These are phyloP conservation scores for Drosophila aldrichi DNA, from an alignment of 2,888 invertebrate species.

Conservation along the genomic window DNA sequence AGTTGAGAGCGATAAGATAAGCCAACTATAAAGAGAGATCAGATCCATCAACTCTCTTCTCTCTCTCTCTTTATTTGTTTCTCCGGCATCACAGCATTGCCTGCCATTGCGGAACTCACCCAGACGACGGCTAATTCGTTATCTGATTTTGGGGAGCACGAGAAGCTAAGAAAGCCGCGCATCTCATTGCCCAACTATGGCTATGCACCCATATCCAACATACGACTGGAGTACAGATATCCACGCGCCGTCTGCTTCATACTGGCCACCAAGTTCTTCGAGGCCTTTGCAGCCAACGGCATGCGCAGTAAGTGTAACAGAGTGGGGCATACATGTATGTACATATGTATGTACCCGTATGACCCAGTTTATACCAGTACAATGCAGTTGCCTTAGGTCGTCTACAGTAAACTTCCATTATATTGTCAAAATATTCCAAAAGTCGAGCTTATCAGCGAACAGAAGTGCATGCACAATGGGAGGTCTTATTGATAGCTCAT, in stretches of 20 bases:
- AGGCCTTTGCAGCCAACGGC: constrained; percentile 85
- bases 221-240: constrained; percentile 75
- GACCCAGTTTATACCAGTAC: constrained; percentile 22
- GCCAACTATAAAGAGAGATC: background rate
- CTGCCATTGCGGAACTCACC: constrained; percentile 69
- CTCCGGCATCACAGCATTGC: constrained; percentile 64
- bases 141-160: constrained; percentile 33
- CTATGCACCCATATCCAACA: constrained; percentile 62
- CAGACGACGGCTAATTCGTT: constrained; percentile 34
- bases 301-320: constrained; percentile 83
- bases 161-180: constrained; percentile 45
- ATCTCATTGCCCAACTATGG: constrained; percentile 73
- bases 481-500: constrained; percentile 38
- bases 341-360: background rate
- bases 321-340: background rate
- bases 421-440: constrained; percentile 45
- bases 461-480: constrained; percentile 29
- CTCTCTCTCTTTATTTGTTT: too few species aligned
- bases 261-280: constrained; percentile 84
- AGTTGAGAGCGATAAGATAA: constrained; percentile 64
- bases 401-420: constrained; percentile 58
- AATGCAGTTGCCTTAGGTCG: constrained; percentile 25
- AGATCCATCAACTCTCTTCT: background rate
- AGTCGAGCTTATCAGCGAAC: constrained; percentile 53
- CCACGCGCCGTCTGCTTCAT: constrained; percentile 84